Conservation (phyloP, 2,113 vertebrate genomes). For the Grammomys dolichurus region DNA sequence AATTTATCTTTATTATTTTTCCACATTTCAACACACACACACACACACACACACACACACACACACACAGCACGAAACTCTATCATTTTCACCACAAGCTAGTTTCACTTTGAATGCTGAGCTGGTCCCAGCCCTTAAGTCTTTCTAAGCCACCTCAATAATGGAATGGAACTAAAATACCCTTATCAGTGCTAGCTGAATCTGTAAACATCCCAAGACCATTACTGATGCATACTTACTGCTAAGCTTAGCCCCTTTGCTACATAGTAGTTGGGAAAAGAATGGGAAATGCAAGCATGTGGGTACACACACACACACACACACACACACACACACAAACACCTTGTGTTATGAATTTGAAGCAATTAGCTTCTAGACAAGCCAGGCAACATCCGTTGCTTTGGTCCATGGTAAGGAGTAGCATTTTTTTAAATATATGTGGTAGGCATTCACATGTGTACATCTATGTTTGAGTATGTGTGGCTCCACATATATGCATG, state of each 20-base stretch:
- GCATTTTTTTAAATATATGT: background rate
- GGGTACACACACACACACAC: background rate
- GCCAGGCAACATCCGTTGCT: background rate
- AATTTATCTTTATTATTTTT: background rate
- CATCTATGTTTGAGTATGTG: background rate
- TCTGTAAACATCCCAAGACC: background rate
- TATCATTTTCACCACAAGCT: background rate
- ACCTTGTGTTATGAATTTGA: background rate
- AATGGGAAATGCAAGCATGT: too few relatives aligned
- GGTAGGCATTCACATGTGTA: background rate
- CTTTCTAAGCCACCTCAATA: background rate
- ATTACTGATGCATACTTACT: background rate
- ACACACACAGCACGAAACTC: background rate
- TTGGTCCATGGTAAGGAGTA: background rate
- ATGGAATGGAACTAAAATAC: background rate
- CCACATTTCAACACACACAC: background rate
- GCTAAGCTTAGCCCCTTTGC: too few relatives aligned
- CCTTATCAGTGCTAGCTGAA: background rate
- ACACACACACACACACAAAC: background rate
- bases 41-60: background rate
- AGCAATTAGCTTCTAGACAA: background rate
- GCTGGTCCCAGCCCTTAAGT: background rate
- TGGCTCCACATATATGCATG: background rate
- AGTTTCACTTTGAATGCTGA: background rate
- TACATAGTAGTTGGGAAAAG: background rate